phyloP scores from a whole-genome alignment of 2,797 vertebrate genomes.

The Cuculus canorus region DNA sequence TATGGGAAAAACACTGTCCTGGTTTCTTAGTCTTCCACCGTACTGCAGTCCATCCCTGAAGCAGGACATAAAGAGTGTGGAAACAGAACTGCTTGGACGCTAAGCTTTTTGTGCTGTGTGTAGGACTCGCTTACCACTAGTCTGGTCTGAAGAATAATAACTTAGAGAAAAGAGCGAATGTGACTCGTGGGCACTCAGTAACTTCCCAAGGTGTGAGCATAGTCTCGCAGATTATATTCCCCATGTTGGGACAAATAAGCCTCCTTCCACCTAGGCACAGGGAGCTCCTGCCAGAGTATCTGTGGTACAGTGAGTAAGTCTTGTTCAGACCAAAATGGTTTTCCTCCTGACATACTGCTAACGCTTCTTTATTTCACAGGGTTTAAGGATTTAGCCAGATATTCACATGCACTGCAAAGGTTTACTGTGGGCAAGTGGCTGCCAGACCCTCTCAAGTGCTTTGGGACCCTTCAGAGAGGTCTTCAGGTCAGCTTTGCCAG shows the following conservation, averaged over 20 bases:
- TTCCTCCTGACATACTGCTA: not conserved
- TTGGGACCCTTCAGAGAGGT: not conserved
- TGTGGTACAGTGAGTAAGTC: not conserved
- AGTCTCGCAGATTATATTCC: not conserved
- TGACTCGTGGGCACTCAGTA: not conserved
- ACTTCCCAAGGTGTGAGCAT: not conserved
- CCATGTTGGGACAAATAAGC: not conserved
- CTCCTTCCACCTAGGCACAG: not conserved
- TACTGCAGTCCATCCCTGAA: not conserved
- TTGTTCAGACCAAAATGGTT: not conserved
- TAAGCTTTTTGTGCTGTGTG: not conserved
- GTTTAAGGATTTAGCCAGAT: not conserved
- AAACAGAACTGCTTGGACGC: not conserved
- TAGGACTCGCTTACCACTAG: not conserved
- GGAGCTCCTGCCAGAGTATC: not conserved
- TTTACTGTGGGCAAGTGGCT: not conserved
- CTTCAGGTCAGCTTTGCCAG: too few species aligned
- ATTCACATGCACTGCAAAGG: accelerated
- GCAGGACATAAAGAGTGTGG: accelerated
- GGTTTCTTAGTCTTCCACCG: not conserved
- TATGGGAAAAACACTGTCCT: not conserved
- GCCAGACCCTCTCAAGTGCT: not conserved
- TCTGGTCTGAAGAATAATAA: not conserved
- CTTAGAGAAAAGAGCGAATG: not conserved
- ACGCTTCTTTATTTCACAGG: not conserved